Base-by-base conservation (phyloP, 2,113 vertebrate genomes). In the Leucosticte australis region DNA sequence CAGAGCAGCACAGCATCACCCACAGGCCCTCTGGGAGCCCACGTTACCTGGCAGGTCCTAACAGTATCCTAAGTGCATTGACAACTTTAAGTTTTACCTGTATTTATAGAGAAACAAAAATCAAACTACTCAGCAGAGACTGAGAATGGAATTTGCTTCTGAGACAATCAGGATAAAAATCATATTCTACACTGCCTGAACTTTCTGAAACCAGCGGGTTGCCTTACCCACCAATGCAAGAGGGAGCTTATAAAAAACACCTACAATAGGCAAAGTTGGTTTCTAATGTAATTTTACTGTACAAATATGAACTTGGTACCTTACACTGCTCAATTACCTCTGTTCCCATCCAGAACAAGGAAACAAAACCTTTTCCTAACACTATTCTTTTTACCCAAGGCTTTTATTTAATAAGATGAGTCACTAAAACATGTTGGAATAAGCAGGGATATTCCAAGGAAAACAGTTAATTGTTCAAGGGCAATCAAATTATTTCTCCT, bases 361-460 rank as follows among this genome's bases (percentile, higher is more conserved):
- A 96, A 94, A 93, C 37, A 73, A 88, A 90, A 64, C 39, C 95
- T 87, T 92, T 83, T 53, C 69, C 94, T 49, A 94, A 92, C 3
- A 9, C 71, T 92, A 17, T 87, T 96, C 75, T 89, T 97, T 97
- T 94, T 85, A 94, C 82, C 89, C 87, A 97, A 90, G 95, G 88
- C 59, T 93, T 93, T 90, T 94, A 94, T 83, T 97, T 94, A 89
- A 94, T 90, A 81, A 39, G 93, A 90, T 88, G 92, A 97, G 92
- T 97, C 93, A 97, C 83, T 95, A 84, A 94, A 87, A 96, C 49
- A 76, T 90, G 95, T 53, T 96, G 70, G 93, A 97, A 94, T 92
- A 75, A 68, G 94, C 44, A 87, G 10, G 82, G 71, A 55, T 90
- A 94, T 62, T 93, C 93, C 84, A 80, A 97, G 69, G n/a, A 91